A percentile compares a stretch with the other conserved stretches of the same genome.
phyloP scores from a whole-genome alignment of 2,797 vertebrate genomes.

The Lophius americanus region DNA sequence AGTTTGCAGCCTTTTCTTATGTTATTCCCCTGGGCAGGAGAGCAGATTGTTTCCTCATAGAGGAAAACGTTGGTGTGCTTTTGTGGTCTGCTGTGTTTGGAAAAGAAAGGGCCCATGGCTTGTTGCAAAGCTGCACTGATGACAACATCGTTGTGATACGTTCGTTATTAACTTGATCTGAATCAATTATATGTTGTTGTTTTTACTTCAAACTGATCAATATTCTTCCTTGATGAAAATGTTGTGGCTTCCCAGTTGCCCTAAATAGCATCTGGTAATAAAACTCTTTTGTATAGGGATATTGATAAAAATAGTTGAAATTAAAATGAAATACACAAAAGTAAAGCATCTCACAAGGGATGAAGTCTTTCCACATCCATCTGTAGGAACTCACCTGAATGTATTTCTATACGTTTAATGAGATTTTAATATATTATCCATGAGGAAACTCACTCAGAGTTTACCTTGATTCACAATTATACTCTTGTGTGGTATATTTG shows the following conservation, averaged over 20 bases:
- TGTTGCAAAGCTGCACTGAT: slow-evolving; percentile 72
- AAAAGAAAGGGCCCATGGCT: slow-evolving; percentile 53
- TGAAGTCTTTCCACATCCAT: background rate
- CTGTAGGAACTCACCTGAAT: background rate
- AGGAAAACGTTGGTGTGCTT: slow-evolving; percentile 35
- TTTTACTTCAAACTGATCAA: slow-evolving; percentile 13
- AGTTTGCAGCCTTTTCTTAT: slow-evolving; percentile 45
- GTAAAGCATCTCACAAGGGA: background rate
- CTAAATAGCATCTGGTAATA: background rate
- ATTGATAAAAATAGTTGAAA: background rate
- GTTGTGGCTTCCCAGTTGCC: slow-evolving; percentile 1
- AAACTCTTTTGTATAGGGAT: background rate
- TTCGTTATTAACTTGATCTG: slow-evolving; percentile 6
- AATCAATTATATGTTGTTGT: background rate
- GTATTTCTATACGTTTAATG: background rate
- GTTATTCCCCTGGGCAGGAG: slow-evolving; percentile 30
- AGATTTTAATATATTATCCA: too few species aligned
- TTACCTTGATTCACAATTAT: too few species aligned
- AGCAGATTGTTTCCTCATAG: slow-evolving; percentile 40
- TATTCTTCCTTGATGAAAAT: background rate
- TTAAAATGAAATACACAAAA: slow-evolving; percentile 1
- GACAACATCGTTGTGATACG: slow-evolving; percentile 13
- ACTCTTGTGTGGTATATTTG: background rate
- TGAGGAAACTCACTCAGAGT: too few species aligned
- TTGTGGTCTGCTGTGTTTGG: slow-evolving; percentile 62